These are phyloP conservation scores for Astyanax mexicanus DNA, from an alignment of 2,797 vertebrate genomes.

Conservation along the genomic window DNA sequence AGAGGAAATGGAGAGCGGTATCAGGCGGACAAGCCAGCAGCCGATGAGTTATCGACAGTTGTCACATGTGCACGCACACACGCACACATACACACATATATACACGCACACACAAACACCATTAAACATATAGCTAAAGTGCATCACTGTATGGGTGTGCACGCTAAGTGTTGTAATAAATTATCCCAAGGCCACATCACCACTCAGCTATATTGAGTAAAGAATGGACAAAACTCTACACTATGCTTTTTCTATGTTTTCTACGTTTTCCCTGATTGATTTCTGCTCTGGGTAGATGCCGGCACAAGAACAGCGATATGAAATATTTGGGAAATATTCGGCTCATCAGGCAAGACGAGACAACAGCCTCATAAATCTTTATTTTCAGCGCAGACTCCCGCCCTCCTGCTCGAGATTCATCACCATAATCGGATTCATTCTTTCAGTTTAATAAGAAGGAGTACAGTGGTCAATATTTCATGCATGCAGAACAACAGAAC, in stretches of 20 bases:
- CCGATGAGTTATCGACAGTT: slow-evolving; percentile 59
- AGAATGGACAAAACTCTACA: neutral
- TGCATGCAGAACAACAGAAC: neutral
- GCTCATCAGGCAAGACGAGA: neutral
- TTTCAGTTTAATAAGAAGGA: no score
- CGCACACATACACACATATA: slow-evolving; percentile 23
- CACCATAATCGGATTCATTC: no score
- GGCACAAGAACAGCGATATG: neutral
- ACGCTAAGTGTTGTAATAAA: slow-evolving; percentile 13
- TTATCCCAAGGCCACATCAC: neutral
- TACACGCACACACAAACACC: slow-evolving; percentile 23
- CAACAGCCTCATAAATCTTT: neutral
- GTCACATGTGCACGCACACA: slow-evolving; percentile 19
- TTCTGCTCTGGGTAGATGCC: no score
- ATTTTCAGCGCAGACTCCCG: neutral
- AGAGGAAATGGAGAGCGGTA: slow-evolving; percentile 63
- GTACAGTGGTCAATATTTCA: neutral
- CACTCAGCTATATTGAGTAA: no score
- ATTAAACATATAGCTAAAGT: no score
- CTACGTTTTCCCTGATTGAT: no score
- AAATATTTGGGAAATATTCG: neutral
- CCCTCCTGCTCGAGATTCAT: neutral
- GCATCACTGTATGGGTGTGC: neutral
- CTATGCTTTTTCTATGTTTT: slow-evolving; percentile 5
- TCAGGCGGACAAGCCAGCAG: slow-evolving; percentile 62